Evolutionary conservation across 1,140 invertebrate species (phyloP), one percentile per base, ranked within the genome.

Genomic region (Pristionchus pacificus): DNA sequence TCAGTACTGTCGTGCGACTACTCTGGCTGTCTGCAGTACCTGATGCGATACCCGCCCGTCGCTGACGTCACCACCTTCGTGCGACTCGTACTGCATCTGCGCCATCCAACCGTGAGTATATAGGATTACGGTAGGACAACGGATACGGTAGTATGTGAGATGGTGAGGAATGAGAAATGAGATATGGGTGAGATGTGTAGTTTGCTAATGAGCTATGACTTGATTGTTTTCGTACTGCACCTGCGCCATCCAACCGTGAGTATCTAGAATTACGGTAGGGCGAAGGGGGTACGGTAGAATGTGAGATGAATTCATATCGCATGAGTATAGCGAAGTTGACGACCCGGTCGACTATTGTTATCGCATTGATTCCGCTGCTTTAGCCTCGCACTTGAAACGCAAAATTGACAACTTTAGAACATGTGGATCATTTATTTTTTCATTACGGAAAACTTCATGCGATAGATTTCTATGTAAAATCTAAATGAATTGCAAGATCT

Each of bases 41-140:
- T 91, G 24, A 90, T 90, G 90, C 85, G 87, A 62, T 90, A 89
- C 84, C 90, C 90, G 14, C 85, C 85, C 14, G 86, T 88, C 55
- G 85, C 86, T 6, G 90, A 90, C 80, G 86, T 90, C 1, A 86
- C 88, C 67, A 85, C 87, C 74, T 88, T 90, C 71, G 87, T 90
- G 63, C 85, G 88, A 58, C 87, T 89, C 77, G 89, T 89, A 1
- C 81, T 89, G 0, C 87, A 89, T 79, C 85, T 90, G 71, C 83
- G 87, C 75, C 87, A 89, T 75, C 89, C 88, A 0, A 79, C 76
- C 61, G 79, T 82, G 57, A 57, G 73, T 65, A 57, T 14, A 25
- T 33, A 33, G 69, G 25, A 13, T 1, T 65, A 49, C 19, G 38
- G 38, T 10, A 19, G 38, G n/a, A n/a, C n/a, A n/a, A n/a, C n/a